Evolutionary conservation across 2,797 vertebrate genomes (phyloP).

Genomic region (Leptoclinus maculatus): DNA sequence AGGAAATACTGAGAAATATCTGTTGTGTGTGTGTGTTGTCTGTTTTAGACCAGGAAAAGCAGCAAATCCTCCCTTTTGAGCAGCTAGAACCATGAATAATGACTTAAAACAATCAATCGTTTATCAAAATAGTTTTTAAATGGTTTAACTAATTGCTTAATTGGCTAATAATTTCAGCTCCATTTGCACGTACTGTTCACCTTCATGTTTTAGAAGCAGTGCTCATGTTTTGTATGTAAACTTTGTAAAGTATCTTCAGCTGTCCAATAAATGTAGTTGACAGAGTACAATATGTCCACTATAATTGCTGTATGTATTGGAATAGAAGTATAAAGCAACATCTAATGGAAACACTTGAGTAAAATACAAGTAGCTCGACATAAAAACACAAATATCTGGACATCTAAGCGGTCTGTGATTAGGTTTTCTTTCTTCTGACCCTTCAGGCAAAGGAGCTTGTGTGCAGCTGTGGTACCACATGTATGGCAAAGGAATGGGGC

Average conservation of each 20-base stretch:
- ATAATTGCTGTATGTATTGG: not conserved
- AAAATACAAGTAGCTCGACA: not conserved
- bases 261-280: not conserved
- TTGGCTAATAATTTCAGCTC: not conserved
- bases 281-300: not conserved
- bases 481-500: slow-evolving; percentile 75
- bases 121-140: not conserved
- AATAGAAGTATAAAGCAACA: slow-evolving; percentile 1
- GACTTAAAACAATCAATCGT: not conserved
- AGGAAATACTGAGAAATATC: not conserved
- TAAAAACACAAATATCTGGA: slow-evolving; percentile 8
- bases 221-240: not conserved
- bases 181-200: not conserved
- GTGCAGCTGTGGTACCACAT: slow-evolving; percentile 86
- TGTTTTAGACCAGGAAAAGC: not conserved
- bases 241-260: not conserved
- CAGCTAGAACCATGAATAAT: not conserved
- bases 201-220: not conserved
- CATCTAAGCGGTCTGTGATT: not conserved
- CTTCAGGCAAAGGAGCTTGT: slow-evolving; percentile 74
- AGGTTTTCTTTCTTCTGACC: not conserved
- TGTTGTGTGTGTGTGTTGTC: too few relatives aligned
- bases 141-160: not conserved
- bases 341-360: not conserved
- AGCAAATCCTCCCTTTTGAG: too few relatives aligned